Evolutionary conservation across 2,797 vertebrate species (phyloP).

Genomic region (Streptopelia turtur): DNA sequence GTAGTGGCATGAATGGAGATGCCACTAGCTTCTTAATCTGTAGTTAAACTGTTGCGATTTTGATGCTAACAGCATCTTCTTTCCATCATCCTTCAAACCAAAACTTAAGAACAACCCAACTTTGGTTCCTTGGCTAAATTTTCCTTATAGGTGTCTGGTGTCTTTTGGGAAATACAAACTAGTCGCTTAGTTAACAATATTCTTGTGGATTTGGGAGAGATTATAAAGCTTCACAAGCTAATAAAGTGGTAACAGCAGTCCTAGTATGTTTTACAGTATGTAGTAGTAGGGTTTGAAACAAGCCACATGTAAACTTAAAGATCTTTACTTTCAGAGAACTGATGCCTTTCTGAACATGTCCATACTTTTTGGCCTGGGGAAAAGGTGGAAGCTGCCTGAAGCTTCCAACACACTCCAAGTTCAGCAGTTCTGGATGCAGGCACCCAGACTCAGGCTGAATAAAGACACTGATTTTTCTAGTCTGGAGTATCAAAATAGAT

Average conservation of each 20-base stretch:
- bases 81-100: neutral
- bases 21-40: neutral
- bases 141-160: neutral
- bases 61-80: neutral
- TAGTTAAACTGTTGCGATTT: neutral
- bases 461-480: neutral
- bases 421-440: neutral
- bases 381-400: neutral
- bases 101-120: neutral
- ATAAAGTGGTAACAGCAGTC: slow-evolving; percentile 3
- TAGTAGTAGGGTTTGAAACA: neutral
- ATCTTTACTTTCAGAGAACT: neutral
- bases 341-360: neutral
- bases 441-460: neutral
- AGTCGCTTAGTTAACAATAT: neutral
- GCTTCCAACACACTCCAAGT: neutral
- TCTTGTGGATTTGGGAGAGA: neutral
- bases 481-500: neutral
- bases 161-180: neutral
- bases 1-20: neutral
- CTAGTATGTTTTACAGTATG: neutral
- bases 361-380: neutral
- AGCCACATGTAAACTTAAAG: neutral
- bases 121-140: neutral
- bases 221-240: slow-evolving; percentile 22